Base-by-base conservation (phyloP, 2,888 invertebrate species). In the Cryptosula pallasiana region DNA sequence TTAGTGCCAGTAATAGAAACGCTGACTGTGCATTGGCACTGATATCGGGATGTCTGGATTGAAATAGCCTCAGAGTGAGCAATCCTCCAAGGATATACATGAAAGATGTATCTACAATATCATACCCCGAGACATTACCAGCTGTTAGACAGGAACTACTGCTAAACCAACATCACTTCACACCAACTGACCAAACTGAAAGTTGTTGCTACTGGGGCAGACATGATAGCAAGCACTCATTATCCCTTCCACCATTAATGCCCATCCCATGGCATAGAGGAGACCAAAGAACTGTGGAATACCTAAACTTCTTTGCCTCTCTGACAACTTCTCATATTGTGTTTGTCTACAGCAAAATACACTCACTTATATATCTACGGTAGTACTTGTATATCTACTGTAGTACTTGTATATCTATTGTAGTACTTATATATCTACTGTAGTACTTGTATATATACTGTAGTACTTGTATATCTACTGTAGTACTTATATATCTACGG, bases 41-140 rank as follows among this genome's bases (percentile, higher is more conserved):
- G 75, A 94, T 91, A 82, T 94, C 94, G 0, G 94, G 92, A 84
- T 94, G 94, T 0, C 94, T 87, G 69, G 89, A 90, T 85, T 94
- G 93, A 83, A 94, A 94, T 76, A 94, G 88, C 86, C 93, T 93
- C 71, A 94, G 88, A 90, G 94, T 92, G 78, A 90, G 91, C 71
- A 95, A 85, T 72, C 92, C 91, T 0, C 93, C 90, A 79, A 93
- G 93, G 77, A 94, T 90, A 84, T 94, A 95, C 94, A 95, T 95
- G 83, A 94, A 94, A 77, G 93, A 92, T 0, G 94, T 92, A 83
- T 94, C 94, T 94, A 87, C 35, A 55, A 23, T 23, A 5, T 16
- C 9, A 9, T 13, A 20, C 9, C 9, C 9, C 45, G 20, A 45
- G 20, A 20, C 9, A 9, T 45, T 13, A 20, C 9, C 45, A 71